Evolutionary conservation across 2,797 vertebrate genomes (phyloP), one percentile per base, ranked within the genome.

Genomic region (Melanotaenia parkinsoni): DNA sequence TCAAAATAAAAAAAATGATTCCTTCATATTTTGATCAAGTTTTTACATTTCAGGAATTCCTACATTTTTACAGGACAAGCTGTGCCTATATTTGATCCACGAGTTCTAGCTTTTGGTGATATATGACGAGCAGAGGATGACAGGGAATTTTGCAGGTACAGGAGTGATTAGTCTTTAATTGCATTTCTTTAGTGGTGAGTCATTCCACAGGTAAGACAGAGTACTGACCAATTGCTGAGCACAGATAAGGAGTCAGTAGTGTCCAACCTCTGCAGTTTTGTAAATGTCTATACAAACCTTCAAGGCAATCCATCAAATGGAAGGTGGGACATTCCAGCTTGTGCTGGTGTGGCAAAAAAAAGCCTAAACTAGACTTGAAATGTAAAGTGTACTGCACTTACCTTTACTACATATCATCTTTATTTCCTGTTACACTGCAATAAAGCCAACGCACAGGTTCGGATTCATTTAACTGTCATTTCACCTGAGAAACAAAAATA

Each of bases 401-500:
- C 45, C 18, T 20, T 20, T 47, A 20, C 45, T 18, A 47, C 16
- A 47, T 47, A 47, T 47, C 45, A 50, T 28, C 47, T 45, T 47
- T 28, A 67, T 74, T 67, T 72, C 38, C 66, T 63, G 53, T 63
- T 62, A 12, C 68, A 33, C 58, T 4, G 35, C 40, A 71, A 72
- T 71, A 71, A 70, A 83, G 45, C 45, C 14, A 50, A 50, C n/a
- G 45, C 45, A 50, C 2, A 18, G 6, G 43, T 76, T 35, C 35
- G 1, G 8, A 35, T 35, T 35, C 35, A 35, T 26, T 35, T 35
- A 35, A 35, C 9, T 35, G 6, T 35, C 6, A 35, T 35, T 35
- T 35, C 9, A 35, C 35, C 9, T 35, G 35, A 35, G 35, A 35
- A 35, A 35, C 35, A 8, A 10, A 8, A 35, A 35, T 35, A 35